phyloP scores from a whole-genome alignment of 2,797 vertebrate species.

The Ctenochaetus hawaiiensis region DNA sequence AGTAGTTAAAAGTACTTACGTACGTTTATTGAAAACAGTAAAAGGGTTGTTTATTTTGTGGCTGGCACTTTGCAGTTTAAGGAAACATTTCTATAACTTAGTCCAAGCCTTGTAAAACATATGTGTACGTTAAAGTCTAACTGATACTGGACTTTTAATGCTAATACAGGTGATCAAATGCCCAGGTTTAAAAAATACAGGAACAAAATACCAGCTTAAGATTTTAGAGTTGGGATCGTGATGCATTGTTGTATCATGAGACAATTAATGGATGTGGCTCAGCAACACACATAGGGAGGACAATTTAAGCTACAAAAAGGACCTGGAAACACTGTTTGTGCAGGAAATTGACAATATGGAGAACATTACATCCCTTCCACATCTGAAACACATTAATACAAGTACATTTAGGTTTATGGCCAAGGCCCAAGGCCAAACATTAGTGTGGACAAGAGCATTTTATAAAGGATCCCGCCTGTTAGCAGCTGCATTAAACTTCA shows the following conservation, averaged over 20 bases:
- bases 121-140: background rate
- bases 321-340: constrained; percentile 35
- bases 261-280: background rate
- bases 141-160: too few species aligned
- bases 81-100: background rate
- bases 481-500: constrained; percentile 11
- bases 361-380: constrained; percentile 56
- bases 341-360: constrained; percentile 57
- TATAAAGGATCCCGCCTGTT: constrained; percentile 34
- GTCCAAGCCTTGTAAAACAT: background rate
- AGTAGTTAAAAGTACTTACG: background rate
- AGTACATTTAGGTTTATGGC: constrained; percentile 52
- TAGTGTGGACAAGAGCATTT: constrained; percentile 45
- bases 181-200: too few species aligned
- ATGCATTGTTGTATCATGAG: background rate
- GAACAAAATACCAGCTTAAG: too few species aligned
- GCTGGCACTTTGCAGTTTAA: background rate
- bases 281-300: background rate
- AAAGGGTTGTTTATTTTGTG: background rate
- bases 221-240: too few species aligned
- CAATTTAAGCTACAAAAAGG: constrained; percentile 19
- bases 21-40: background rate
- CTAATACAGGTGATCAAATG: too few species aligned
- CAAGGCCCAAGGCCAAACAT: constrained; percentile 48
- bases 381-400: constrained; percentile 61